A percentile compares a stretch with the other conserved stretches of the same genome.
These are phyloP conservation scores for Lacanobia oleracea DNA, from an alignment of 2,888 invertebrate genomes.

Conservation along the genomic window DNA sequence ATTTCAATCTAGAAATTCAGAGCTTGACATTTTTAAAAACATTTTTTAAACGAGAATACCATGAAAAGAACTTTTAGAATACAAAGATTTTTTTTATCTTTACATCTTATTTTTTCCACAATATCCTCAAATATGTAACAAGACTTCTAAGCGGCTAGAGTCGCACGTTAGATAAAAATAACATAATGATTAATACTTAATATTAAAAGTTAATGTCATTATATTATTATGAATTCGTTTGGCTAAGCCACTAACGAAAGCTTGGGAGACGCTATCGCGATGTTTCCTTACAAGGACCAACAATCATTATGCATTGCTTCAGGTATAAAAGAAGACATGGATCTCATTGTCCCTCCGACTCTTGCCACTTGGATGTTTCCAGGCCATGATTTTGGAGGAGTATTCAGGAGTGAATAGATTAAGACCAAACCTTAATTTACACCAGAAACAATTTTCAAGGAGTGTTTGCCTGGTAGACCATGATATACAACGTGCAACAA, in stretches of 20 bases:
- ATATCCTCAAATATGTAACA: background rate
- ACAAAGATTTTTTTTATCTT: background rate
- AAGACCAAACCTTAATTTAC: background rate
- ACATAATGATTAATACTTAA: constrained; percentile 61
- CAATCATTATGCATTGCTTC: background rate
- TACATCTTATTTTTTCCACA: background rate
- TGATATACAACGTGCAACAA: background rate
- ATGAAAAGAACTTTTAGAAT: background rate
- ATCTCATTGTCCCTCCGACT: background rate
- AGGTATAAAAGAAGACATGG: background rate
- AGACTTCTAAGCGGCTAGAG: constrained; percentile 23
- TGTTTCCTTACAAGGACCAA: constrained; percentile 2
- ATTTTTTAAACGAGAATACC: background rate
- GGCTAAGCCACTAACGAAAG: constrained; percentile 55
- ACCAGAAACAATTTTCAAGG: constrained; percentile 1
- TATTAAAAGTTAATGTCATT: constrained; percentile 61
- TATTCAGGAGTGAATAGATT: background rate
- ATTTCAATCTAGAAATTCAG: background rate
- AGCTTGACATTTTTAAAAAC: background rate
- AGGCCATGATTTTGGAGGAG: background rate
- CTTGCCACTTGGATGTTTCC: background rate
- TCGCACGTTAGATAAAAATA: constrained; percentile 62
- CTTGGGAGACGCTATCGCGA: constrained; percentile 41
- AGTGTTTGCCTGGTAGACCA: background rate
- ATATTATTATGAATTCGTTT: constrained; percentile 58